Percentiles rank a stretch among this genome's conserved stretches.
phyloP scores from a whole-genome alignment of 2,888 invertebrate species.

The Leptura quadrifasciata region DNA sequence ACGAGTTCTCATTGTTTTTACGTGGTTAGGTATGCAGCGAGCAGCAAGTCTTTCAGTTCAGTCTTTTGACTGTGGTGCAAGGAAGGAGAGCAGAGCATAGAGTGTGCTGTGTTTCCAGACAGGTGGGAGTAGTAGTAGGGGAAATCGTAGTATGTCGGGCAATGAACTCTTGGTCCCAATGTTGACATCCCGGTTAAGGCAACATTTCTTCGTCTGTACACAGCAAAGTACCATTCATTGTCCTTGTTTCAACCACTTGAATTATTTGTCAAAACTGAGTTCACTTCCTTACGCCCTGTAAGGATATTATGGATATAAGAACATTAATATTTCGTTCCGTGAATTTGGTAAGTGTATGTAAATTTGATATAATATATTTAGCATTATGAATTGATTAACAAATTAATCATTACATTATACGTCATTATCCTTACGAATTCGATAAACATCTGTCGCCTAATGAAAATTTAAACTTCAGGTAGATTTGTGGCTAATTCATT shows the following conservation, averaged over 20 bases:
- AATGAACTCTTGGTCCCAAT: conserved; percentile 71
- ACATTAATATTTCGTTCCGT: not conserved
- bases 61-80: conserved; percentile 26
- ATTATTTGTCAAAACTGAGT: conserved; percentile 41
- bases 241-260: conserved; percentile 39
- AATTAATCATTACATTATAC: no score
- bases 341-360: not conserved
- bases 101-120: conserved; percentile 56
- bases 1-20: conserved; percentile 25
- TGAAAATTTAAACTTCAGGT: no score
- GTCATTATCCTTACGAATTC: no score
- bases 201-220: conserved; percentile 46
- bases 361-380: no score
- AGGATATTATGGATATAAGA: not conserved
- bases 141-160: conserved; percentile 70
- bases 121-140: conserved; percentile 66
- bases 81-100: conserved; percentile 30
- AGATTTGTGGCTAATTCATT: no score
- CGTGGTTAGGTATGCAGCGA: not conserved
- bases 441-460: no score
- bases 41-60: conserved; percentile 20
- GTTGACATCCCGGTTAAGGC: conserved; percentile 70
- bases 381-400: no score
- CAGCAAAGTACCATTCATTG: conserved; percentile 38
- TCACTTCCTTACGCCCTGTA: conserved; percentile 20